A percentile compares a stretch with the other conserved stretches of the same genome.
These are phyloP conservation scores for Chymomyza procnemis DNA, from an alignment of 2,888 invertebrate species.

Conservation along the genomic window DNA sequence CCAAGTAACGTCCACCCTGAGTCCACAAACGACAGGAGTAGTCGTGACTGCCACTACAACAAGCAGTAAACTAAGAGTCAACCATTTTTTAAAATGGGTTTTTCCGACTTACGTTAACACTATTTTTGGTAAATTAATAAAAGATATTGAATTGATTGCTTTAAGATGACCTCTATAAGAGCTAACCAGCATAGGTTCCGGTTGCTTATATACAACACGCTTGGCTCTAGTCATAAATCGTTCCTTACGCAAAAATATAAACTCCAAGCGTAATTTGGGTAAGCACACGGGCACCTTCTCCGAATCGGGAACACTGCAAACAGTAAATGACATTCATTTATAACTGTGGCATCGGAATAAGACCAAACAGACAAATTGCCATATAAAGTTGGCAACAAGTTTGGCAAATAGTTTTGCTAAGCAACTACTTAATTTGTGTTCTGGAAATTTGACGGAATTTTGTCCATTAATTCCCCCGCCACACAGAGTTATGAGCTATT, in stretches of 20 bases:
- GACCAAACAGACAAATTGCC: background rate
- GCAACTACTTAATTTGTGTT: background rate
- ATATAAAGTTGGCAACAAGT: constrained; percentile 12
- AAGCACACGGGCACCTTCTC: constrained; percentile 81
- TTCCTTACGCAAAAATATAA: constrained; percentile 86
- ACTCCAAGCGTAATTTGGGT: constrained; percentile 83
- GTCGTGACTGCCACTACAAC: constrained; percentile 83
- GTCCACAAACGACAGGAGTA: constrained; percentile 88
- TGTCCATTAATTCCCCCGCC: background rate
- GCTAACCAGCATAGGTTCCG: constrained; percentile 83
- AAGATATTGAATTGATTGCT: constrained; percentile 84
- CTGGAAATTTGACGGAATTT: background rate
- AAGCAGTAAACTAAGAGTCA: background rate
- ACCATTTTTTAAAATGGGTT: background rate
- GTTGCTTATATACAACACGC: constrained; percentile 82
- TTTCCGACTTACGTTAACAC: constrained; percentile 82
- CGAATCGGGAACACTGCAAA: constrained; percentile 65
- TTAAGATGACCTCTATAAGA: constrained; percentile 86
- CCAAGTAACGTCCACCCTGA: constrained; percentile 84
- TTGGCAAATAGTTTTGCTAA: background rate
- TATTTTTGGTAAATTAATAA: constrained; percentile 83
- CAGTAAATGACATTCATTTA: background rate
- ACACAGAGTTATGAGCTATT: constrained; percentile 57
- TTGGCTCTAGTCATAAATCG: constrained; percentile 84
- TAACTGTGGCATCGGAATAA: background rate